Evolutionary conservation across 2,113 vertebrate species (phyloP), one percentile per base, ranked within the genome.

Genomic region (Vulpes vulpes): DNA sequence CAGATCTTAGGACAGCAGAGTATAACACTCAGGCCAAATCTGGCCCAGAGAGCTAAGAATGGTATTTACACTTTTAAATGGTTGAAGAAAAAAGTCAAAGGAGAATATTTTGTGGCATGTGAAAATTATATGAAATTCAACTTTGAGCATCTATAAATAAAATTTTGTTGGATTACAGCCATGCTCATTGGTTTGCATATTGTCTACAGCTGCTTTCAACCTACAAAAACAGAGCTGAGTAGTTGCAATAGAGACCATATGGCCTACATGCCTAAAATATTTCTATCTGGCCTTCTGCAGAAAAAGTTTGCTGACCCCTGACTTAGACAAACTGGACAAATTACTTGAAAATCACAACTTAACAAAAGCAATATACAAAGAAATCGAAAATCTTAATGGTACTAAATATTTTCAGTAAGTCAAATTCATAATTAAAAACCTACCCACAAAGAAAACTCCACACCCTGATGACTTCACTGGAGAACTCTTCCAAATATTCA

Each of bases 91-190:
- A 35, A 82, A 76, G n/a, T 14, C 20, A 86, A 80, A 82, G 14
- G 73, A 82, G 14, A 81, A 82, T 59, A 91, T 67, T 65, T 73
- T 76, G 12, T 62, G 30, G 60, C n/a, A 53, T 51, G 53, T 85
- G n/a, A 92, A 92, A 73, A 73, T 92, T 92, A n/a, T 43, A 73
- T 95, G 59, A 91, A 85, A 89, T 89, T 60, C 64, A 89, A 69
- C 7, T 64, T 83, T 74, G 25, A 55, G 67, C 5, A 22, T 78
- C 59, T 27, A 84, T 65, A 74, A 92, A 65, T 59, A 82, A 95
- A 65, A 32, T 91, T 20, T 65, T 43, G 57, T 3, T 74, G 80
- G 67, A 49, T 67, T 35, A 3, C 7, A 27, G 69, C 49, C 60
- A 69, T 69, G 38, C 27, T 90, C 69, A 65, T 79, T 92, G 25